Base-by-base conservation (phyloP, 2,888 invertebrate genomes). In the Eretmocerus hayati region DNA sequence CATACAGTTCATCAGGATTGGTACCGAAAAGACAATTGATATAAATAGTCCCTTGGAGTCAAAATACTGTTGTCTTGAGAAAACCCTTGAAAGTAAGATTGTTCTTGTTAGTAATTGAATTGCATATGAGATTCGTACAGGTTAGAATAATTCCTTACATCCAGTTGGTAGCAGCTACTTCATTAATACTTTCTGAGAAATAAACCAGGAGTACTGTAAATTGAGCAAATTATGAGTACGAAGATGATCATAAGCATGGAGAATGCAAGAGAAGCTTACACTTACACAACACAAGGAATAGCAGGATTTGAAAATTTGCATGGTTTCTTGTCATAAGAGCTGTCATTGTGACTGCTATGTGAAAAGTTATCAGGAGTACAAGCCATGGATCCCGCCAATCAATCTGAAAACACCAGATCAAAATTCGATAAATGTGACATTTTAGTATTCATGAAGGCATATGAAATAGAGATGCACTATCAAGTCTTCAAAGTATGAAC, bases 31-130 rank as follows among this genome's bases (percentile, higher is more conserved):
- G 19, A 93, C 89, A 11, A 91, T 81, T 1, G 93, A 93, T 77
- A 94, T 92, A 69, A 94, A 94, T 44, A 93, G 76, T 18, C 94
- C 94, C 74, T 88, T 88, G 62, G 88, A 88, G 71, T 94, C 94
- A 71, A 94, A 94, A 72, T 93, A 94, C 67, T 93, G 93, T 62
- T 94, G 91, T 59, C 84, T 81, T 0, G 93, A 88, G 72, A 94
- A 92, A 50, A 83, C 75, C 62, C 84, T 79, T 61, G n/a, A 62
- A 42, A 36, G 30, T 21, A 36, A 37, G 26, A 16, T 23, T 31
- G 20, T 21, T 42, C n/a, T 23, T 5, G 30, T 19, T 4, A n/a
- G n/a, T n/a, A n/a, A n/a, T n/a, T n/a, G n/a, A n/a, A n/a, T n/a
- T n/a, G n/a, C n/a, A n/a, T n/a, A n/a, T n/a, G n/a, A n/a, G n/a